Conservation (phyloP, 2,113 vertebrate genomes). For the Amia ocellicauda region DNA sequence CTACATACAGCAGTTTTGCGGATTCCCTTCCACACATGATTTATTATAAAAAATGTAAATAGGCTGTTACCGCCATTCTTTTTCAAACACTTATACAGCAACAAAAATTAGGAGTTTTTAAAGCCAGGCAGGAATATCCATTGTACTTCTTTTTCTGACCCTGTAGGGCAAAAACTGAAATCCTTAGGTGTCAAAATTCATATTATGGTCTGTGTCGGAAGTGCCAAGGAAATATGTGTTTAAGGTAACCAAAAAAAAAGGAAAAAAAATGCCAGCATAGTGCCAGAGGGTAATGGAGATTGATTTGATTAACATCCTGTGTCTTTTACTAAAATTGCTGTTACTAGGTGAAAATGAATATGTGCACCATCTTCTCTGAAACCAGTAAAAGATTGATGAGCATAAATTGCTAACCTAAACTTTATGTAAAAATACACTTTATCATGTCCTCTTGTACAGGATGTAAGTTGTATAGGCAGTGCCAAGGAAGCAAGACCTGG, state of each 20-base stretch:
- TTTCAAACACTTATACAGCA: too few relatives aligned
- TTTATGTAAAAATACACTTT: conserved; percentile 27
- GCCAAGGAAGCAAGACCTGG: too few relatives aligned
- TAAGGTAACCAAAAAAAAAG: too few relatives aligned
- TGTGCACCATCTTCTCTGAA: conserved; percentile 4
- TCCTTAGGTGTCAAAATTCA: neutral
- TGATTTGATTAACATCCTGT: conserved; percentile 30
- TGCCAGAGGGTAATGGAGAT: conserved; percentile 26
- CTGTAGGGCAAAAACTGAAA: neutral
- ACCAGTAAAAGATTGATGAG: conserved; percentile 38
- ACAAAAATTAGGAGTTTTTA: too few relatives aligned
- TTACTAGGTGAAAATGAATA: conserved; percentile 28
- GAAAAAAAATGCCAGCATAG: neutral
- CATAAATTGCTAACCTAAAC: conserved; percentile 41
- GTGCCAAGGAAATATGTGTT: neutral
- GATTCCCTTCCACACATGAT: too few relatives aligned
- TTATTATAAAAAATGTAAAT: too few relatives aligned
- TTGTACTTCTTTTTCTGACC: neutral
- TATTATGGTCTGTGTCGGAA: neutral
- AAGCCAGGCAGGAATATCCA: neutral
- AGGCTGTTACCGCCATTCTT: too few relatives aligned
- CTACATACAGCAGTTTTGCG: too few relatives aligned
- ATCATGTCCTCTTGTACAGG: conserved; percentile 30
- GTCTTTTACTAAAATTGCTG: conserved; percentile 35
- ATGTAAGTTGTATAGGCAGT: conserved; percentile 20